Conservation (phyloP, 2,888 invertebrate genomes). For the Barypeithes pellucidus region DNA sequence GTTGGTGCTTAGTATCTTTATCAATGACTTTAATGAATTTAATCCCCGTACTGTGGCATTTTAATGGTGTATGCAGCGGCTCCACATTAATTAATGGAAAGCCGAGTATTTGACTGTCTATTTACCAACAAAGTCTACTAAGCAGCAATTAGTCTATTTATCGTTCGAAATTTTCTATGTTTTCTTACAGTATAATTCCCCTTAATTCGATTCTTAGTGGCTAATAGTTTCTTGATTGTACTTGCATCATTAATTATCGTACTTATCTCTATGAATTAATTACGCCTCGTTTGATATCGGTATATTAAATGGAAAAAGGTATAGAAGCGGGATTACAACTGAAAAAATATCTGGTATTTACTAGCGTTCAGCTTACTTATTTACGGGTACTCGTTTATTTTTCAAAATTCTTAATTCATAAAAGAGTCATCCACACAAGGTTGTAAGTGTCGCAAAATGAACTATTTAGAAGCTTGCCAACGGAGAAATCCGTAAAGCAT, state of each 20-base stretch:
- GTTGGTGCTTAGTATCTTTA: constrained; percentile 10
- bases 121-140: constrained; percentile 49
- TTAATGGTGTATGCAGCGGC: constrained; percentile 42
- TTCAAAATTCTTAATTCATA: no score
- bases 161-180: constrained; percentile 24
- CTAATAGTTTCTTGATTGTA: constrained; percentile 32
- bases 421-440: no score
- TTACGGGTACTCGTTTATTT: no score
- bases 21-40: constrained; percentile 43
- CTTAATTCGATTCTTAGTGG: constrained; percentile 40
- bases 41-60: constrained; percentile 41
- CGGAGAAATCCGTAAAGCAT: no score
- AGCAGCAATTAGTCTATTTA: constrained; percentile 51
- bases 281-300: constrained; percentile 35
- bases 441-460: no score
- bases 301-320: constrained; percentile 7
- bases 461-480: no score
- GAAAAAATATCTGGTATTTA: no score
- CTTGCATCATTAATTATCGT: constrained; percentile 38
- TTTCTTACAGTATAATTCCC: constrained; percentile 29
- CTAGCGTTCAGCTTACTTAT: no score
- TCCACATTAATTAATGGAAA: constrained; percentile 44
- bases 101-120: constrained; percentile 37
- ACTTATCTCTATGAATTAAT: constrained; percentile 44
- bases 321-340: background rate